phyloP scores from a whole-genome alignment of 1,140 invertebrate genomes.

The Hyphantria cunea region DNA sequence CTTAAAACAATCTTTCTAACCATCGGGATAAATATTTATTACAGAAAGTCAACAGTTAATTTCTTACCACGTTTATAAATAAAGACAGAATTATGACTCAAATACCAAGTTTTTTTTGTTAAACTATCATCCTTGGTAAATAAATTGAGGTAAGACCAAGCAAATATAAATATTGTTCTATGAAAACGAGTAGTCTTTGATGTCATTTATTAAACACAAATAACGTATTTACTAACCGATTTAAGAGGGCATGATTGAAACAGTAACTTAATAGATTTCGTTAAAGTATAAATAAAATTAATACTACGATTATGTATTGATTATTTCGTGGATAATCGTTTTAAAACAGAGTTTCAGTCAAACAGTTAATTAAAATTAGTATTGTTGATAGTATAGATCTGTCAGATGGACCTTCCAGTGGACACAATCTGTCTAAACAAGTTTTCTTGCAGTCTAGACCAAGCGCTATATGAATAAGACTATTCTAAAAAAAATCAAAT shows the following conservation, averaged over 20 bases:
- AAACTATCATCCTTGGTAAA: constrained; percentile 10
- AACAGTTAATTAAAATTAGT: no score
- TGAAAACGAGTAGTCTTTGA: background rate
- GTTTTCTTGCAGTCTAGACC: no score
- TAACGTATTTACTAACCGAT: background rate
- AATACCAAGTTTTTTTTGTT: constrained; percentile 19
- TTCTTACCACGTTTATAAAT: constrained; percentile 32
- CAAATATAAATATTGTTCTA: constrained; percentile 22
- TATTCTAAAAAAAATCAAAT: no score
- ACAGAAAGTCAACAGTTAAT: constrained; percentile 40
- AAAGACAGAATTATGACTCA: constrained; percentile 13
- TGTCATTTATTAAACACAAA: background rate
- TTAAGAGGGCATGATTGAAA: background rate
- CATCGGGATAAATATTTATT: constrained; percentile 41
- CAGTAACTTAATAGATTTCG: no score
- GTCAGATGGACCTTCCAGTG: no score
- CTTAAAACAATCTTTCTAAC: constrained; percentile 38
- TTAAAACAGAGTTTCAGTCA: no score
- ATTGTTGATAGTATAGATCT: no score
- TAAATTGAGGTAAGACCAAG: constrained; percentile 7
- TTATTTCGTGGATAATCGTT: no score
- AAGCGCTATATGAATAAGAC: no score
- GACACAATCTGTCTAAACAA: no score
- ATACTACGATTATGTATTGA: no score
- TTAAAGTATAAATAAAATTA: background rate